Evolutionary conservation across 2,113 vertebrate genomes (phyloP), one percentile per base, ranked within the genome.

Genomic region (Podocnemis expansa): DNA sequence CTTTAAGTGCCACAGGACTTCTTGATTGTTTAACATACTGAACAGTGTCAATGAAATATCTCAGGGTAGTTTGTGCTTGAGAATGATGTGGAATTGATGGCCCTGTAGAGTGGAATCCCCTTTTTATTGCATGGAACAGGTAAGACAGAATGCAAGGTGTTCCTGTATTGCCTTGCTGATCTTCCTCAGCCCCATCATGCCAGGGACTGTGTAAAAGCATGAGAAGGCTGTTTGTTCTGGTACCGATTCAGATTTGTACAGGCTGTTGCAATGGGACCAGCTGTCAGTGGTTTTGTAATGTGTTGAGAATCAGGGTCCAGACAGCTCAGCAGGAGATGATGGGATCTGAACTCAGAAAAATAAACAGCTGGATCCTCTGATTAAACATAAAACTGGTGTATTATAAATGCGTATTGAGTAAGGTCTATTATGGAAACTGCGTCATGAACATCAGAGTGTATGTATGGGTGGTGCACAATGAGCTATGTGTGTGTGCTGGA

Each of bases 51-150:
- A n/a, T n/a, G n/a, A n/a, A n/a, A n/a, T n/a, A n/a, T n/a, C 63
- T n/a, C 34, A 38, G 63, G 63, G n/a, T 7, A 19, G 14, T 70
- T n/a, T 6, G 27, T 58, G 56, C 56, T 31, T 11, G 29, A 29
- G 56, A 60, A 31, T 29, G n/a, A 38, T 70, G 34, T 7, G 19
- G 63, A n/a, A 70, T 21, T 19, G 16, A 22, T n/a, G 9, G 21
- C 17, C 63, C 16, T 1, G n/a, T 19, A 21, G 63, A 5, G 4
- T 38, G n/a, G 9, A 10, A 2, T 4, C n/a, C 8, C 10, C n/a
- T 70, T 70, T 38, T 21, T 70, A 31, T 31, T 60, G 16, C 63
- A 38, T 31, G 63, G n/a, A 38, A 38, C 63, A 70, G 63, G 17
- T 8, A 21, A 21, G n/a, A n/a, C n/a, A 21, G 17, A 9, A 60